A percentile compares a stretch with the other conserved stretches of the same genome.
These are phyloP conservation scores for Melipona quadrifasciata DNA, from an alignment of 1,140 invertebrate genomes.

Conservation along the genomic window DNA sequence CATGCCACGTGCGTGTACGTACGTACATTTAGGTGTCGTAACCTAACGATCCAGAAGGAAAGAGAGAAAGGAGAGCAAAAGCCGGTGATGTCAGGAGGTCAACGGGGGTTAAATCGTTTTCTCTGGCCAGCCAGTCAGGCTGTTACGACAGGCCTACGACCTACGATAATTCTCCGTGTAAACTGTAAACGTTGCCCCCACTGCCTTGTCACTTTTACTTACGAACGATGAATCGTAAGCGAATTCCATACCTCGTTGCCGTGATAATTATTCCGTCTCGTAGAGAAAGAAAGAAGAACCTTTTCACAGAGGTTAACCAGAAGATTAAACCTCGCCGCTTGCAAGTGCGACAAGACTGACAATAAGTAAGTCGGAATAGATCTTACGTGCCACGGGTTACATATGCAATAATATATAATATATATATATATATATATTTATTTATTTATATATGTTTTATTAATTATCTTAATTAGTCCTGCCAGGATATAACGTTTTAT, in stretches of 20 bases:
- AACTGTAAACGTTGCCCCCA: slow-evolving; percentile 4
- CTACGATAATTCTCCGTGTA: slow-evolving; percentile 34
- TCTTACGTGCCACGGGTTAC: no score
- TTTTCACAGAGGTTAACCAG: background rate
- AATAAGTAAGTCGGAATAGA: background rate
- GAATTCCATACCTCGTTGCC: slow-evolving; percentile 25
- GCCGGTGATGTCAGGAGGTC: slow-evolving; percentile 63
- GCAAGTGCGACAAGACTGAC: background rate
- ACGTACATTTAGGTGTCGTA: slow-evolving; percentile 25
- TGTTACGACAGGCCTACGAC: slow-evolving; percentile 56
- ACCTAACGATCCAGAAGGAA: slow-evolving; percentile 45
- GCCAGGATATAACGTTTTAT: no score
- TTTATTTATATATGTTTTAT: no score
- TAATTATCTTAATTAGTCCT: no score
- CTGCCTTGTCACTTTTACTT: background rate
- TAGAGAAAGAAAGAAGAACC: background rate
- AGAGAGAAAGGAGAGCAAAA: slow-evolving; percentile 61
- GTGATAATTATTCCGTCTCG: background rate
- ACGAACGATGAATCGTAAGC: slow-evolving; percentile 23
- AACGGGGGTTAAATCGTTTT: slow-evolving; percentile 78
- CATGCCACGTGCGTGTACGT: background rate
- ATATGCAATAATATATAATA: no score
- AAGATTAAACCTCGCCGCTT: background rate
- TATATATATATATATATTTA: no score
- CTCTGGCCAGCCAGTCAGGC: slow-evolving; percentile 66